Percentiles rank a stretch among this genome's conserved stretches.
Conservation (phyloP, 2,113 vertebrate genomes). For the Catharus bicknelli region DNA sequence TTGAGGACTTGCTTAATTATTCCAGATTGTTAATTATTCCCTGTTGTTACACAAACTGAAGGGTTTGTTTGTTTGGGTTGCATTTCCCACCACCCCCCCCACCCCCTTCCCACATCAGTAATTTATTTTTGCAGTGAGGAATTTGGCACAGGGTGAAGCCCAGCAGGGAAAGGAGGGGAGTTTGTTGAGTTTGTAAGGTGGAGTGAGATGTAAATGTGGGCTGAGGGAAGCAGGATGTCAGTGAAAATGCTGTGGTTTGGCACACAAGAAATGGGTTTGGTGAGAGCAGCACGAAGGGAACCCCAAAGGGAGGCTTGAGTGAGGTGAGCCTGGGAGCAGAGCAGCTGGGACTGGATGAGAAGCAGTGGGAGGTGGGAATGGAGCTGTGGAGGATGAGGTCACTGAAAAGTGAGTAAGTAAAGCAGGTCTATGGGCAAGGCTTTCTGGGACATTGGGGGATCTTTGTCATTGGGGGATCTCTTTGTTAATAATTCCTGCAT, state of each 20-base stretch:
- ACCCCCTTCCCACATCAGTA: accelerated
- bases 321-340: not conserved
- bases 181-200: not conserved
- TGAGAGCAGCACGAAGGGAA: not conserved
- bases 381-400: not conserved
- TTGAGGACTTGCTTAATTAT: not conserved
- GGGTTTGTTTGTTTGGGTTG: not conserved
- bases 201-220: not conserved
- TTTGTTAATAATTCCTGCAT: not conserved
- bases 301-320: not conserved
- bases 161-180: not conserved
- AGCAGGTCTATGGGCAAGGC: accelerated
- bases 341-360: accelerated
- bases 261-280: not conserved
- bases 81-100: not conserved
- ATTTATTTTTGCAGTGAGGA: not conserved
- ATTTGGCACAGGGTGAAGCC: not conserved
- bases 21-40: not conserved
- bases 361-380: not conserved
- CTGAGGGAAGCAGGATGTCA: not conserved
- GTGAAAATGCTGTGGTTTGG: not conserved
- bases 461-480: not conserved
- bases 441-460: not conserved
- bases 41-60: not conserved
- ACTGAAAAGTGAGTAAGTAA: not conserved